Evolutionary conservation across 2,888 invertebrate species (phyloP), one percentile per base, ranked within the genome.

Genomic region (Drosophila yooni): DNA sequence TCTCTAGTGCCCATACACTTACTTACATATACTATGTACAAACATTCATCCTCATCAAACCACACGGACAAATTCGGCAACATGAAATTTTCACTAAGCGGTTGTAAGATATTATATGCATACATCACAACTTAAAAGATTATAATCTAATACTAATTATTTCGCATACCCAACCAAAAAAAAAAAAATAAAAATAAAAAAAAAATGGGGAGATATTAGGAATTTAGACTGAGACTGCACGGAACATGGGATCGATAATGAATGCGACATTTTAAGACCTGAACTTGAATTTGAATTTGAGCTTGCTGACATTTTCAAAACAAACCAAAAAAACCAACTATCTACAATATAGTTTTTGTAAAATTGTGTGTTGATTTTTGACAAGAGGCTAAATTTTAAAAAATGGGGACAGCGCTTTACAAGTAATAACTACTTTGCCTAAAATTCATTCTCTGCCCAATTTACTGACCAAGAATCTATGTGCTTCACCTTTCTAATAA

Each of bases 381-480:
- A 50, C 15, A 36, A 33, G 1, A 34, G 33, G 50, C 25, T 18
- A 58, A 31, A 58, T 43, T 8, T 33, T 11, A 15, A 60, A 15
- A 18, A 27, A 53, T 31, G 27, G 33, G 53, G 53, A 46, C 27
- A 54, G 53, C 48, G 46, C 59, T n/a, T 15, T n/a, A 29, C 10
- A n/a, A 38, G 21, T 62, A 46, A 46, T 52, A 29, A 15, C 13
- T 13, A 13, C 5, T 31, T 27, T 57, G 4, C 18, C 25, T 27
- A 3, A 31, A 56, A 57, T 25, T 48, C 59, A 48, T 57, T 54
- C 68, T 57, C 65, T 60, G 57, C 50, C 68, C 58, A 69, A 64
- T 52, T 54, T 63, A 76, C 88, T 84, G 84, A 88, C 83, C 88
- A 84, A 85, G 86, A 82, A 84, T 88, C 84, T 88, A 83, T 85